Conservation (phyloP, 2,113 vertebrate genomes). For the Carassius gibelio region DNA sequence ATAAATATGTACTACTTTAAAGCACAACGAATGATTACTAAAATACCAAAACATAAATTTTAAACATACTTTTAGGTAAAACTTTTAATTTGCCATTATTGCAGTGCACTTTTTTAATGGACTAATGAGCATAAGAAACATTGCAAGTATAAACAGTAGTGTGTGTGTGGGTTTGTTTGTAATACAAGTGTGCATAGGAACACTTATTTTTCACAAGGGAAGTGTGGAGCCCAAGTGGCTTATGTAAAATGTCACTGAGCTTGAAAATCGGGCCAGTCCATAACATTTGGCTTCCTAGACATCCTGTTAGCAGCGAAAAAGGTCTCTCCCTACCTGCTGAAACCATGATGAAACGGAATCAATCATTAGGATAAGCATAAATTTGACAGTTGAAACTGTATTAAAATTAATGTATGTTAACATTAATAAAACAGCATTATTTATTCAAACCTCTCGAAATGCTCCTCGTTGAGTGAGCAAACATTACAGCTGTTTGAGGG, state of each 20-base stretch:
- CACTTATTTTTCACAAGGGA: too few species aligned
- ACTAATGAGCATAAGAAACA: too few species aligned
- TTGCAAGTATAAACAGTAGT: too few species aligned
- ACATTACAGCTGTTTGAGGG: constrained; percentile 54
- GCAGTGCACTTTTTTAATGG: too few species aligned
- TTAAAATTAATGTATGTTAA: constrained; percentile 73
- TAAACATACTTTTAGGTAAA: too few species aligned
- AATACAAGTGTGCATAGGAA: too few species aligned
- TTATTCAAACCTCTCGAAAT: constrained; percentile 70
- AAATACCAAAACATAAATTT: too few species aligned
- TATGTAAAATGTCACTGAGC: not conserved
- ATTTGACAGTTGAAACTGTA: constrained; percentile 64
- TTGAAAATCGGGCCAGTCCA: not conserved
- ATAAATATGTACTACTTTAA: too few species aligned
- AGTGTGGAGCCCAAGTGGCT: not conserved
- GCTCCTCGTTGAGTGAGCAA: constrained; percentile 59
- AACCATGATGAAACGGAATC: constrained; percentile 70
- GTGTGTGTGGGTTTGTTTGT: too few species aligned
- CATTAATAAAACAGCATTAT: constrained; percentile 63
- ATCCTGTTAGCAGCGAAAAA: not conserved
- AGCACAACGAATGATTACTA: too few species aligned
- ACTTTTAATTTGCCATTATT: too few species aligned
- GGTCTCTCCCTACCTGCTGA: constrained; percentile 53
- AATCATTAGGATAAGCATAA: constrained; percentile 71
- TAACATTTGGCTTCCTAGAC: not conserved